A percentile compares a stretch with the other conserved stretches of the same genome.
Conservation (phyloP, 2,888 invertebrate species). For the Cetonia aurata region DNA sequence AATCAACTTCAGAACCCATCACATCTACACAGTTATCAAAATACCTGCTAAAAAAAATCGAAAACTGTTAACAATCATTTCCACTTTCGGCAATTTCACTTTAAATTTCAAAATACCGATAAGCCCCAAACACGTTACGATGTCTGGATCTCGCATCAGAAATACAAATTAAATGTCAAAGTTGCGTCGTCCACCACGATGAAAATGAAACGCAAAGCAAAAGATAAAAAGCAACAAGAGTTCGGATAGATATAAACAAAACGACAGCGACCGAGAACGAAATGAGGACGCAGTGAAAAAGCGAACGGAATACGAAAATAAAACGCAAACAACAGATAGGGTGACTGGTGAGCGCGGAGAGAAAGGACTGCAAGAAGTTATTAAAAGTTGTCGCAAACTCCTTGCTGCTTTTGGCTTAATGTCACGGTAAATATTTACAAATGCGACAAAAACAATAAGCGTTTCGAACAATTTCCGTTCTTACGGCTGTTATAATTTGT, state of each 20-base stretch:
- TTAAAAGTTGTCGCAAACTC: slow-evolving; percentile 34
- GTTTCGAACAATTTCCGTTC: slow-evolving; percentile 4
- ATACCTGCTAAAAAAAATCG: neutral
- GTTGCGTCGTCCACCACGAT: neutral
- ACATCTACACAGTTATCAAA: neutral
- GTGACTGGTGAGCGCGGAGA: neutral
- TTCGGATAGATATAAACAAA: slow-evolving; percentile 32
- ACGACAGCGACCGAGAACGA: slow-evolving; percentile 5
- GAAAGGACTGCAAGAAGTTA: slow-evolving; percentile 30
- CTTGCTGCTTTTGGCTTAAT: slow-evolving; percentile 25
- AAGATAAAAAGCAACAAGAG: slow-evolving; percentile 22
- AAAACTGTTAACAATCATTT: slow-evolving; percentile 8
- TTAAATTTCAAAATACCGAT: slow-evolving; percentile 13
- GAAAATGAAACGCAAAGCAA: slow-evolving; percentile 5
- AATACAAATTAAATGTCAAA: slow-evolving; percentile 27
- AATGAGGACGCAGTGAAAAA: neutral
- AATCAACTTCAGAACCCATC: neutral
- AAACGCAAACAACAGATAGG: slow-evolving; percentile 17
- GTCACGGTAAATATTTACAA: slow-evolving; percentile 35
- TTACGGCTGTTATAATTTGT: too few relatives aligned
- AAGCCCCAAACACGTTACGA: slow-evolving; percentile 21
- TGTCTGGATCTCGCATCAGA: slow-evolving; percentile 8
- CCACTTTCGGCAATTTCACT: slow-evolving; percentile 16
- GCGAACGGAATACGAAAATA: slow-evolving; percentile 2
- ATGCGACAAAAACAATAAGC: slow-evolving; percentile 31